Percentiles rank a stretch among this genome's conserved stretches.
These are phyloP conservation scores for Phocides pigmalion DNA, from an alignment of 1,140 invertebrate genomes.

Conservation along the genomic window DNA sequence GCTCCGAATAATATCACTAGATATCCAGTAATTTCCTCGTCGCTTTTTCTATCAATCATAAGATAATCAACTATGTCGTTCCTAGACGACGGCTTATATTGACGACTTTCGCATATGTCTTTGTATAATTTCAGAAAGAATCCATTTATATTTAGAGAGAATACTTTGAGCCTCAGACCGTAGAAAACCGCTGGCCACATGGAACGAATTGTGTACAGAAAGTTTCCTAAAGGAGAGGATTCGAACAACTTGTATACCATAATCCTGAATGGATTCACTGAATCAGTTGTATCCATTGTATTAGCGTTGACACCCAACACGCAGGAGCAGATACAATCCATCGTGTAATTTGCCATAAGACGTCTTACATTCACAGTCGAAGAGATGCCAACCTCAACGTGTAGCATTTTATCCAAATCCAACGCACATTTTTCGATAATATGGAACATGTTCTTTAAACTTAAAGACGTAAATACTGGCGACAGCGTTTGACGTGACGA, in stretches of 20 bases:
- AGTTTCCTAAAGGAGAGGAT: background rate
- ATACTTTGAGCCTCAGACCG: background rate
- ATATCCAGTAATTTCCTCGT: background rate
- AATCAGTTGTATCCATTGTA: background rate
- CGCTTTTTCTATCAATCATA: background rate
- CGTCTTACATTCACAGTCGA: conserved; percentile 66
- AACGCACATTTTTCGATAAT: conserved; percentile 70
- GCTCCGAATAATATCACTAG: background rate
- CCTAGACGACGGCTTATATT: background rate
- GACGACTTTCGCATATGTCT: background rate
- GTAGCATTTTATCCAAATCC: conserved; percentile 60
- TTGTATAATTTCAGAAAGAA: background rate
- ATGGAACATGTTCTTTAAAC: too few species aligned
- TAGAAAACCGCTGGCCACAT: background rate
- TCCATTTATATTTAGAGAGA: background rate
- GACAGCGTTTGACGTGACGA: too few species aligned
- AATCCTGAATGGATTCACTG: background rate
- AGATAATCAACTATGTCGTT: background rate
- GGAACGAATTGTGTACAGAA: background rate
- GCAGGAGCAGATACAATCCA: conserved; percentile 44
- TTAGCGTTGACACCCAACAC: background rate
- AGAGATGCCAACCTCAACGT: conserved; percentile 38
- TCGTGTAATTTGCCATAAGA: conserved; percentile 80
- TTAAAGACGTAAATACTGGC: too few species aligned
- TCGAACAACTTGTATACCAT: background rate